Evolutionary conservation across 1,140 invertebrate genomes (phyloP), one percentile per base, ranked within the genome.

Genomic region (Drosophila fuyamai): DNA sequence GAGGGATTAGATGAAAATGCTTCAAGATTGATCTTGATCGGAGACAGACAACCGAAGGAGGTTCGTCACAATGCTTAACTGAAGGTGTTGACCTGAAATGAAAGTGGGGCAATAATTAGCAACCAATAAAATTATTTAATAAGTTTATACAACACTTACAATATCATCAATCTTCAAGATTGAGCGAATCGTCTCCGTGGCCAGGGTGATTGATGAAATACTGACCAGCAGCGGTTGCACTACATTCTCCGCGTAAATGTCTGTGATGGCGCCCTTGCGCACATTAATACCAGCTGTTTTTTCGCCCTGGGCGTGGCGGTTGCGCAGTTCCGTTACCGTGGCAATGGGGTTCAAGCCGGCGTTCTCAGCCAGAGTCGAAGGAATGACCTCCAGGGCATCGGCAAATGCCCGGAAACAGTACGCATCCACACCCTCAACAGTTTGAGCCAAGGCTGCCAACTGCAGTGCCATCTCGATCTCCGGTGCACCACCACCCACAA

Each of bases 81-180:
- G 53, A 91, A 84, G 47, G 91, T 92, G 32, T 92, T 92, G 55
- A 92, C 76, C 91, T 86, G 70, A 0, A 85, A 70, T 35, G 7
- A 54, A 47, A 48, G 23, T 13, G 46, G 36, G n/a, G n/a, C 27
- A 40, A 16, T 50, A 36, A 57, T 48, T 29, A 13, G 29, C 4
- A 32, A 53, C 41, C 10, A 18, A 6, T n/a, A 6, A 13, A 61
- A 56, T n/a, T 7, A n/a, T 6, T 5, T 44, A 10, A 9, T 32
- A 0, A 32, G 5, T 5, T 27, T 0, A 0, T 5, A 7, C 23
- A 13, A 1, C 92, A 93, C 95, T 96, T 84, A 97, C 95, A 93
- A 99, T 99, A 94, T 99, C 99, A 93, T 99, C 99, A 90, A 99
- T 99, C 94, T 99, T 99, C 63, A 99, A 94, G 93, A 99, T 99